A percentile compares a stretch with the other conserved stretches of the same genome.
These are phyloP conservation scores for Aphelenchoides fujianensis DNA, from an alignment of 1,140 invertebrate genomes.

Conservation along the genomic window DNA sequence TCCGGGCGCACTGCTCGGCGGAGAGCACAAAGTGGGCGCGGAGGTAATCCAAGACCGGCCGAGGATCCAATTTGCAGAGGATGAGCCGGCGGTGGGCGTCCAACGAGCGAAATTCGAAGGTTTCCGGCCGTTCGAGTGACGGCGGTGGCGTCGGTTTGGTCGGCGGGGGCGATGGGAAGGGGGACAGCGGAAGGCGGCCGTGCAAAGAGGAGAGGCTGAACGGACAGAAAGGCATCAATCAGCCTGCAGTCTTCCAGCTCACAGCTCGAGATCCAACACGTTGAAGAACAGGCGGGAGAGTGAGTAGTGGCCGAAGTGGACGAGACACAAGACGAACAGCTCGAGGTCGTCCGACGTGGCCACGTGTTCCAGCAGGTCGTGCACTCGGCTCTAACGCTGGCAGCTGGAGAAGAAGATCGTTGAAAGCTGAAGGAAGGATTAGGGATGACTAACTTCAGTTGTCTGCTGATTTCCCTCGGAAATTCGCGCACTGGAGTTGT, in stretches of 20 bases:
- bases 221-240: too few species aligned
- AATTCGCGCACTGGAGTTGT: not conserved
- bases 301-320: not conserved
- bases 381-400: not conserved
- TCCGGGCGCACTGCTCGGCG: not conserved
- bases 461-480: too few species aligned
- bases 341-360: not conserved
- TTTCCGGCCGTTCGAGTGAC: conserved; percentile 30
- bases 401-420: not conserved
- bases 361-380: not conserved
- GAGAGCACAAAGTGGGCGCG: not conserved
- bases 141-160: not conserved
- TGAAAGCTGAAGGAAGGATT: too few species aligned
- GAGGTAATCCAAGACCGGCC: not conserved
- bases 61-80: not conserved
- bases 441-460: too few species aligned
- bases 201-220: too few species aligned
- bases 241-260: too few species aligned
- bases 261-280: not conserved
- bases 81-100: conserved; percentile 6
- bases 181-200: too few species aligned
- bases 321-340: not conserved
- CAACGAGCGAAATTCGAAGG: conserved; percentile 38
- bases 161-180: not conserved
- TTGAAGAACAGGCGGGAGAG: not conserved